Evolutionary conservation across 2,113 vertebrate genomes (phyloP).

Genomic region (Sigmodon hispidus): DNA sequence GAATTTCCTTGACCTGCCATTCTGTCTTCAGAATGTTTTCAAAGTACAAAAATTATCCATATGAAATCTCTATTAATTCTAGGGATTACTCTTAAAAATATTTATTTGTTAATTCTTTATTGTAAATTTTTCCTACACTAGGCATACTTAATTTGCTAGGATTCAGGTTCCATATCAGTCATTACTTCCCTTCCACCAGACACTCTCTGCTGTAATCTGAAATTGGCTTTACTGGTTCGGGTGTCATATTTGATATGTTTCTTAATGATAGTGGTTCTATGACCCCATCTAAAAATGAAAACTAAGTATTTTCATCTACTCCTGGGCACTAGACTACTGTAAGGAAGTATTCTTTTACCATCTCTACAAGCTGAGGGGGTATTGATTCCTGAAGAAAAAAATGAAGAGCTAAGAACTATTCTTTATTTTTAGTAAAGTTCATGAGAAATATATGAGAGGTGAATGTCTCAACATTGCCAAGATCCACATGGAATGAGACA

Average conservation of each 20-base stretch:
- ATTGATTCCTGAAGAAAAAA: background rate
- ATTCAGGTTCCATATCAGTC: background rate
- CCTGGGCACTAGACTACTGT: rapidly evolving
- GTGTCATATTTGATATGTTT: background rate
- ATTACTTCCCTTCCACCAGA: background rate
- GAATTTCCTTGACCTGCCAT: background rate
- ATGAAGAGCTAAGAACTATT: background rate
- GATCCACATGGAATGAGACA: rapidly evolving
- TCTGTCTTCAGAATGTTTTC: background rate
- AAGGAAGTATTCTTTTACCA: background rate
- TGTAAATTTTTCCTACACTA: background rate
- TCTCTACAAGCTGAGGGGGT: background rate
- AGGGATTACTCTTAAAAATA: background rate
- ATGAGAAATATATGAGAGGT: background rate
- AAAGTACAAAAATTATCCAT: background rate
- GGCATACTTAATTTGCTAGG: background rate
- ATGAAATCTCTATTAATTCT: background rate
- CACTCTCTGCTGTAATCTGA: background rate
- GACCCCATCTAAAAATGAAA: background rate
- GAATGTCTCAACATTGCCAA: background rate
- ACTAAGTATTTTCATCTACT: background rate
- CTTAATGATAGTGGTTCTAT: background rate
- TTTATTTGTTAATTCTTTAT: background rate
- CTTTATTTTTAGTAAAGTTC: background rate
- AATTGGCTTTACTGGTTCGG: background rate